Base-by-base conservation (phyloP, 2,797 vertebrate genomes). In the Clarias fuscus region DNA sequence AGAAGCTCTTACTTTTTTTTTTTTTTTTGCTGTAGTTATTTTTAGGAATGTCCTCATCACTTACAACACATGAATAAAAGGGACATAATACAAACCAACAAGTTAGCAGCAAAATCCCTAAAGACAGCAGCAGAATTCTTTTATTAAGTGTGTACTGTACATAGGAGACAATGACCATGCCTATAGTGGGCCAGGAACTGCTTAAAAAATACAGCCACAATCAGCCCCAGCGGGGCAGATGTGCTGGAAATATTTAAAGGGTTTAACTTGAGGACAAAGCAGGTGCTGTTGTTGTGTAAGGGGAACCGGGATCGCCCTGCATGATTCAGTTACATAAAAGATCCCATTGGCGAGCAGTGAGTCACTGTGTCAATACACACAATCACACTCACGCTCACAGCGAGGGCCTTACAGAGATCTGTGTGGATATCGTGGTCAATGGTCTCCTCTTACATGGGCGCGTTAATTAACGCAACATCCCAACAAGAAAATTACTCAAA, bases 381-480 rank as follows among this genome's bases (percentile, higher is more conserved):
- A 24, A 33, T 40, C 87, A 83, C 82, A 24, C 48, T 40, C 87
- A 83, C 82, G 40, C n/a, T 53, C 67, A 33, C 5, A 61, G 53
- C n/a, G 81, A 87, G 88, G 85, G 87, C 65, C 88, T 83, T 90
- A 84, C 59, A 89, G 10, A 83, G 88, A 27, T 91, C 86, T 86
- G 91, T 72, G 81, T 75, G 86, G 78, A 91, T 87, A 22, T 89
- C 86, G 79, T 58, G 58, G 64, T 81, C 15, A 73, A 88, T 85
- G 22, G 22, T 88, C 90, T 79, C 87, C 89, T 86, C 71, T 82
- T 61, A 77, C 70, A 43, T 67, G 73, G 79, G 90, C 59, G 30
- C 24, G 20, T 22, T 61, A 61, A 37, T 30, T 78, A 53, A 13
- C 2, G 48, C 56, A 30, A 17, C 2, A 37, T 33, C 27, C 10